These are phyloP conservation scores for Batillaria attramentaria DNA, from an alignment of 1,140 invertebrate genomes.

Conservation along the genomic window DNA sequence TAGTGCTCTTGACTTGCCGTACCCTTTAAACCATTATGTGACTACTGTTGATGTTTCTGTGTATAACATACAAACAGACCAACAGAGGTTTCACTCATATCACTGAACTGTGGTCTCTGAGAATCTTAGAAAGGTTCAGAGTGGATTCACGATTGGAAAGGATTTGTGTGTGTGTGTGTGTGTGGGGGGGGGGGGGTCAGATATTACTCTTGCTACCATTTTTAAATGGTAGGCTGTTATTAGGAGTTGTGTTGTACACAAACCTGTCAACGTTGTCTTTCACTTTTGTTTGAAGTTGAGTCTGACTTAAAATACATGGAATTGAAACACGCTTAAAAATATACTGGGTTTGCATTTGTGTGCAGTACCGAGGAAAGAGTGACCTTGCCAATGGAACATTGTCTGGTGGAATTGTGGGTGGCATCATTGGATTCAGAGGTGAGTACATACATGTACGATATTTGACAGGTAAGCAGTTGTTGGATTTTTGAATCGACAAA, in stretches of 20 bases:
- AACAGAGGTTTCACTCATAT: too few relatives aligned
- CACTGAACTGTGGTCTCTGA: too few relatives aligned
- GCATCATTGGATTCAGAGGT: slow-evolving; percentile 94
- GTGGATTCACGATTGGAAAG: not conserved
- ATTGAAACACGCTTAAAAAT: too few relatives aligned
- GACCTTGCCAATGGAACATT: slow-evolving; percentile 98
- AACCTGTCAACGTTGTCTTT: too few relatives aligned
- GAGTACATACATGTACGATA: slow-evolving; percentile 17
- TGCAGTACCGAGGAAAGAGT: slow-evolving; percentile 88
- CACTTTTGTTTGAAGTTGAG: too few relatives aligned
- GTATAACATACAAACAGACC: not conserved
- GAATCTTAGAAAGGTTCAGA: not conserved
- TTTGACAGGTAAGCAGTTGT: not conserved
- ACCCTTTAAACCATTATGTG: slow-evolving; percentile 25
- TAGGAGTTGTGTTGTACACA: too few relatives aligned
- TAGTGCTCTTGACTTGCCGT: not conserved
- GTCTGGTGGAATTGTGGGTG: slow-evolving; percentile 93
- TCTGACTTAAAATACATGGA: too few relatives aligned
- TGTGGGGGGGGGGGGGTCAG: not conserved
- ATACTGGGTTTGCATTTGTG: not conserved
- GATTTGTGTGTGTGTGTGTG: not conserved
- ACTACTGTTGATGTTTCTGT: slow-evolving; percentile 47
- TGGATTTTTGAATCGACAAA: not conserved
- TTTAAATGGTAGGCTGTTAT: too few relatives aligned
- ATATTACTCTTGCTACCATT: not conserved